Evolutionary conservation across 1,140 invertebrate genomes (phyloP).

Genomic region (Zaprionus ghesquierei): DNA sequence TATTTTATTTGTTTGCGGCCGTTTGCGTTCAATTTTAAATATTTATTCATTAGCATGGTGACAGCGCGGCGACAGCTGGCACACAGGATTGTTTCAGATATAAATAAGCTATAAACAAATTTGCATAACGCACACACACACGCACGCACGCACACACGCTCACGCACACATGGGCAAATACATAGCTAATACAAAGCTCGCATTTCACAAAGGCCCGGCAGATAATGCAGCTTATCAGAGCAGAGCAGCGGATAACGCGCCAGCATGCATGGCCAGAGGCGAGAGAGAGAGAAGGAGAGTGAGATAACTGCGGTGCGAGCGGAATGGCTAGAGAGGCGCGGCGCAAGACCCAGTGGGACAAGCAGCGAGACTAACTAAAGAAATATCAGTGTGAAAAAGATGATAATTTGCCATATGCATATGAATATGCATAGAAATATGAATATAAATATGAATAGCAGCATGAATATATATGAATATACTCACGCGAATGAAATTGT

Average conservation of each 20-base stretch:
- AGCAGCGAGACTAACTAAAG: too few relatives aligned
- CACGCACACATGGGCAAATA: not conserved
- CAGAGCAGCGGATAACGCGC: constrained; percentile 51
- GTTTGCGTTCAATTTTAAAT: constrained; percentile 4
- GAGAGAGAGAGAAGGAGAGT: not conserved
- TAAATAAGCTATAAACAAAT: constrained; percentile 27
- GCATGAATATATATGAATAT: not conserved
- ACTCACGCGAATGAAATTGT: not conserved
- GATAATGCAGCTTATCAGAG: constrained; percentile 67
- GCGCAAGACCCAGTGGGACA: constrained; percentile 5
- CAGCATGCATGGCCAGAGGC: constrained; percentile 38
- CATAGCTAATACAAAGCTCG: not conserved
- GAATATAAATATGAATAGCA: not conserved
- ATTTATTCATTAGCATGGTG: constrained; percentile 12
- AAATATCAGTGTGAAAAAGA: not conserved
- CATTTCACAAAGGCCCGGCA: constrained; percentile 52
- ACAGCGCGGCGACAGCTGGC: constrained; percentile 4
- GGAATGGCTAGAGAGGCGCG: not conserved
- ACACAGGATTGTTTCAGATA: not conserved
- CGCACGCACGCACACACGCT: not conserved
- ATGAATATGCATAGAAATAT: not conserved
- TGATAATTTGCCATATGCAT: not conserved
- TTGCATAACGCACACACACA: constrained; percentile 26
- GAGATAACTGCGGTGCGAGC: too few relatives aligned
- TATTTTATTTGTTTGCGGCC: constrained; percentile 47